These are phyloP conservation scores for Squalus acanthias DNA, from an alignment of 2,797 vertebrate genomes.

Conservation along the genomic window DNA sequence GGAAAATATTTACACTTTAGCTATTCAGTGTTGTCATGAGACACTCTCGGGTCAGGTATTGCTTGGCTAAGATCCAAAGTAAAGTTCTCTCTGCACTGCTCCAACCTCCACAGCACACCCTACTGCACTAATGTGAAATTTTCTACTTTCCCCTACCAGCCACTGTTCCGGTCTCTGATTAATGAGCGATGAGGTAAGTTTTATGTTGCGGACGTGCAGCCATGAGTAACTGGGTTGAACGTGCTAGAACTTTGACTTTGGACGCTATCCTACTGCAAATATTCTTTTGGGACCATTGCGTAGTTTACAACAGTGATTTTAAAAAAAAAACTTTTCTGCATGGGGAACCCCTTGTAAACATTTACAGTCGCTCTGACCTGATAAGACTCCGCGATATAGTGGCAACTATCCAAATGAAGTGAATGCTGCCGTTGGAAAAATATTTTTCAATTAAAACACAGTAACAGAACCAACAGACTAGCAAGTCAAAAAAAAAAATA, in stretches of 20 bases:
- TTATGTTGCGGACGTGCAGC: background rate
- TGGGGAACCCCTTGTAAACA: background rate
- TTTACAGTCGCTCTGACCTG: background rate
- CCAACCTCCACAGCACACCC: background rate
- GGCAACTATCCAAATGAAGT: background rate
- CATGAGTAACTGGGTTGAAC: background rate
- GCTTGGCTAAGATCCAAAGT: background rate
- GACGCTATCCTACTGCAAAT: background rate
- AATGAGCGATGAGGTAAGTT: background rate
- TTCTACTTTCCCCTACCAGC: background rate
- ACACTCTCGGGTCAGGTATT: background rate
- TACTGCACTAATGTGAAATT: background rate
- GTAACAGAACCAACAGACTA: too few relatives aligned
- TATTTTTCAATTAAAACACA: background rate
- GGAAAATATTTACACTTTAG: background rate
- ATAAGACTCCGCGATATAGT: background rate
- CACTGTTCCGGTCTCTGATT: background rate
- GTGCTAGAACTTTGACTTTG: background rate
- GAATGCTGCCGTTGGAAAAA: background rate
- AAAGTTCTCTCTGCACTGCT: background rate
- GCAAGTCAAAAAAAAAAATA: background rate
- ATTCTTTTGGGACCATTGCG: background rate
- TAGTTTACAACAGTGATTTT: background rate
- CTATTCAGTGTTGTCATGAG: background rate
- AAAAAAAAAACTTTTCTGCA: background rate